Percentiles rank a stretch among this genome's conserved stretches.
Evolutionary conservation across 2,113 vertebrate species (phyloP).

Genomic region (Suricata suricatta): DNA sequence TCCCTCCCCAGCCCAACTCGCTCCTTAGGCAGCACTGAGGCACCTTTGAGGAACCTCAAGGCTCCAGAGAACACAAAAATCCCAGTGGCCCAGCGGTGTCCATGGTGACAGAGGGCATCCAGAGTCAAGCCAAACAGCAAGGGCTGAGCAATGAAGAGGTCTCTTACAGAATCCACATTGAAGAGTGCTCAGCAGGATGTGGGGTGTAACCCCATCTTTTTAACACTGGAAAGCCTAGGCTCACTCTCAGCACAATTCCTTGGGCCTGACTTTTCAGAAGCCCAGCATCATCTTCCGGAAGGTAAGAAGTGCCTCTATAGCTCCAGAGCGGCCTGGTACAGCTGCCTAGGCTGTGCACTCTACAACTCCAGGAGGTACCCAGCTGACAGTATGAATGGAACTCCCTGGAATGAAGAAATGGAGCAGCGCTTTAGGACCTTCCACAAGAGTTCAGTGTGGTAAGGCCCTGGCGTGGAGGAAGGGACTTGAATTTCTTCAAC

Average conservation of each 20-base stretch:
- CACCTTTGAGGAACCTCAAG: neutral
- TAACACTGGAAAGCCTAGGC: neutral
- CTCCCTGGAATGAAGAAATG: neutral
- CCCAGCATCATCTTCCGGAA: neutral
- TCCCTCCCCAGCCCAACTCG: neutral
- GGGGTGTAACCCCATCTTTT: neutral
- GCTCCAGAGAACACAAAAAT: neutral
- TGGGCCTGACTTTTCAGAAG: neutral
- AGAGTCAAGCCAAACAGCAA: neutral
- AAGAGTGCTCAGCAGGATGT: neutral
- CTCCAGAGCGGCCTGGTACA: neutral
- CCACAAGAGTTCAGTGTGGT: neutral
- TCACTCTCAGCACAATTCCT: neutral
- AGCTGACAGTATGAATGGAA: rapidly evolving
- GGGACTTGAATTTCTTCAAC: neutral
- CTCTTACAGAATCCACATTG: neutral
- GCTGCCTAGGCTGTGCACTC: neutral
- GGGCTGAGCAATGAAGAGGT: neutral
- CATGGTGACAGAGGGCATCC: neutral
- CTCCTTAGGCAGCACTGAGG: neutral
- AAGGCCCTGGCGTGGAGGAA: neutral
- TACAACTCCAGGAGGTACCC: neutral
- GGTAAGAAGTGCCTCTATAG: neutral
- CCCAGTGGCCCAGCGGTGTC: neutral
- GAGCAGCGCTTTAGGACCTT: neutral